Percentiles rank a stretch among this genome's conserved stretches.
Evolutionary conservation across 2,113 vertebrate species (phyloP).

Genomic region (Anarrhichthys ocellatus): DNA sequence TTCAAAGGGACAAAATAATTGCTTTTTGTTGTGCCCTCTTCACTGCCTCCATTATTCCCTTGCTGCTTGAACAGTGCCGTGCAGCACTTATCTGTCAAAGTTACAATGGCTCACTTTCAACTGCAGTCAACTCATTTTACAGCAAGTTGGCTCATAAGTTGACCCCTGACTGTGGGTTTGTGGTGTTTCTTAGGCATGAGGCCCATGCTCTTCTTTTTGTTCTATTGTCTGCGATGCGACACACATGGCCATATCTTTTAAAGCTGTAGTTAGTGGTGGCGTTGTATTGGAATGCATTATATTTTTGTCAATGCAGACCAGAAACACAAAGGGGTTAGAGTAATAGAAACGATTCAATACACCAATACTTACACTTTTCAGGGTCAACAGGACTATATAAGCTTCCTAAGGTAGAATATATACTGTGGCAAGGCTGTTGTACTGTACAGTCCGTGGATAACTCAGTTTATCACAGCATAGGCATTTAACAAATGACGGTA

Average conservation of each 20-base stretch:
- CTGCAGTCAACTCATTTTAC: not conserved
- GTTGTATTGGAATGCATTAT: not conserved
- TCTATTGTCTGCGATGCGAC: not conserved
- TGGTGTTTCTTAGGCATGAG: not conserved
- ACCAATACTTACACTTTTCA: not conserved
- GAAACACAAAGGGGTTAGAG: not conserved
- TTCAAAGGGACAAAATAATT: slow-evolving; percentile 57
- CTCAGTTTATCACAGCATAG: not conserved
- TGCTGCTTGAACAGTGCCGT: not conserved
- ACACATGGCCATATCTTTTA: not conserved
- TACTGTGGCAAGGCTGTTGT: not conserved
- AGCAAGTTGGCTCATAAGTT: not conserved
- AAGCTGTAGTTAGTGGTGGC: not conserved
- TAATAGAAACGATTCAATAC: not conserved
- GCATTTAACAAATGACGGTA: not conserved
- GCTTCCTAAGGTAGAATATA: not conserved
- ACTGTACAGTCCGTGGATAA: not conserved
- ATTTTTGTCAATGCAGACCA: not conserved
- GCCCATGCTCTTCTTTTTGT: not conserved
- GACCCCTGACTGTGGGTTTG: not conserved
- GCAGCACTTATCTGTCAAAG: slow-evolving; percentile 6
- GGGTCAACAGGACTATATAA: not conserved
- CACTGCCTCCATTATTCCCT: slow-evolving; percentile 11
- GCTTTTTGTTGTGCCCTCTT: slow-evolving; percentile 14
- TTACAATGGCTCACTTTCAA: slow-evolving; percentile 30